Base-by-base conservation (phyloP, 2,113 vertebrate genomes). In the Ranitomeya imitator region DNA sequence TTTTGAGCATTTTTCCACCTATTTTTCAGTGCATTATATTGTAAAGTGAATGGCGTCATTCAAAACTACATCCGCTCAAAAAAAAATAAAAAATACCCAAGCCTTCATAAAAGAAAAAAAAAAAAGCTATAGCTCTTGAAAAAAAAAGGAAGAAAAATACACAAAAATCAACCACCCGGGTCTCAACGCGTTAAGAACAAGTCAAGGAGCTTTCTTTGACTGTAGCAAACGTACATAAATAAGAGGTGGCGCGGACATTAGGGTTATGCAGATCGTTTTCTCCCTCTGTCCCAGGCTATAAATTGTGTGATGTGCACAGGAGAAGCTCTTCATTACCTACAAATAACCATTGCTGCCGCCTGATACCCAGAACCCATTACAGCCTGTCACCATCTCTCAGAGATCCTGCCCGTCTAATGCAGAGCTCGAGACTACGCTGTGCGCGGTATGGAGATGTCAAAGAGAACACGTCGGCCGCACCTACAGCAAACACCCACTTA, bases 301-400 rank as follows among this genome's bases (percentile, higher is more conserved):
- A 85, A 59, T 59, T 15, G 11, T 57, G 54, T 37, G 67, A 85
- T 59, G 19, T 19, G 23, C 69, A 31, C 67, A 74, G 69, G 55
- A 85, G n/a, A 76, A 52, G 84, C 52, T 60, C 54, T 16, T 85
- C 59, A 76, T 74, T 85, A 85, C 37, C 65, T 71, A 26, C 82
- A 84, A 84, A 55, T 71, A 51, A 65, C 37, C 65, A 55, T n/a
- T 8, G 26, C 9, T 11, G 69, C 69, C 18, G 67, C 74, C 31
- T 60, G 71, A 85, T 74, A 16, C 54, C 51, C 65, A 3, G 14
- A 85, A 45, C 76, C 84, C 11, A 85, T 85, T 76, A 57, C 1
- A 15, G 14, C 23, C 69, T 85, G 83, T 74, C 83, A 85, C 83
- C 59, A 52, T 74, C n/a, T 8, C 84, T 85, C 84, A 31, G 69